Evolutionary conservation across 1,140 invertebrate species (phyloP).

Genomic region (Sinonovacula constricta): DNA sequence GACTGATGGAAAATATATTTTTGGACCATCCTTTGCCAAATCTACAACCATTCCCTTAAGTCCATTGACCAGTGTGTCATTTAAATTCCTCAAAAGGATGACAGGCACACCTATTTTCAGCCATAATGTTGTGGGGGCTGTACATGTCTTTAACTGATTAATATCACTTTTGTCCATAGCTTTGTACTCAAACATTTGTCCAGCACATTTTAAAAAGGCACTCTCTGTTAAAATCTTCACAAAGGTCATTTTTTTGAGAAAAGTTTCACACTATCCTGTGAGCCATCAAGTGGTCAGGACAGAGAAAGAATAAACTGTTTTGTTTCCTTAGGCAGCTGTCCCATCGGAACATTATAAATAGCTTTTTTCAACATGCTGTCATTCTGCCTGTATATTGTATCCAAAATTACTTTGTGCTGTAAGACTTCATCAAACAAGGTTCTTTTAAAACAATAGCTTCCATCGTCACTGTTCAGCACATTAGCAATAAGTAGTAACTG

Average conservation of each 20-base stretch:
- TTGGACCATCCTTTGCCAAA: too few species aligned
- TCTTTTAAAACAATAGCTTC: too few species aligned
- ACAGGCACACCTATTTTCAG: too few species aligned
- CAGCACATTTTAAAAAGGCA: neutral
- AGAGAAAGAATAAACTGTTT: neutral
- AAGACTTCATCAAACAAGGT: too few species aligned
- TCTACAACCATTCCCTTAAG: conserved; percentile 9
- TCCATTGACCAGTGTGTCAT: conserved; percentile 24
- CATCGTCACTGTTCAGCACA: neutral
- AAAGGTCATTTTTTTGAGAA: neutral
- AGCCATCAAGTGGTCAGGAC: too few species aligned
- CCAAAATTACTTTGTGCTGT: too few species aligned
- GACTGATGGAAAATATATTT: neutral
- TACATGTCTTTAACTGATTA: neutral
- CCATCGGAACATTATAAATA: neutral
- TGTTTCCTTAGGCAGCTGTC: neutral
- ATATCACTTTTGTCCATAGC: neutral
- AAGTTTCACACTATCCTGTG: neutral
- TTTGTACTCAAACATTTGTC: too few species aligned
- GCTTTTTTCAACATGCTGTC: neutral
- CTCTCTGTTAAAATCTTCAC: conserved; percentile 7
- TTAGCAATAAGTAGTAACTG: conserved; percentile 13
- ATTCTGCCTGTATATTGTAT: too few species aligned
- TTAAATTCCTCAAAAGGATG: conserved; percentile 12
- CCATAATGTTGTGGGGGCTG: neutral